Conservation (phyloP, 2,113 vertebrate species). For the Nansenia antarctica region DNA sequence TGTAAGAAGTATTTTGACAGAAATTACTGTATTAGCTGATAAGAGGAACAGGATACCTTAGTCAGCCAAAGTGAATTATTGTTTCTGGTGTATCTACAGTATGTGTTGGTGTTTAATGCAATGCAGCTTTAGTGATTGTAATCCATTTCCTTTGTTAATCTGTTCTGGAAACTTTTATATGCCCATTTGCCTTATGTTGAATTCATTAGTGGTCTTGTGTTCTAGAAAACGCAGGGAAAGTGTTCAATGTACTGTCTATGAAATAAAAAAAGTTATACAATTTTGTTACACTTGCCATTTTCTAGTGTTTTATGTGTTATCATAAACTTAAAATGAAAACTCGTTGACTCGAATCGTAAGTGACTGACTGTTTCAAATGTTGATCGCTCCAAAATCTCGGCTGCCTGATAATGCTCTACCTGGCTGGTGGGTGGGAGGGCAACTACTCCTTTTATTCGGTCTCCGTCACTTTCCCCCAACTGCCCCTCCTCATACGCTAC, state of each 20-base stretch:
- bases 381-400: background rate
- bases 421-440: background rate
- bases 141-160: conserved; percentile 30
- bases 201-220: conserved; percentile 59
- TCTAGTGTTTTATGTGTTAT: background rate
- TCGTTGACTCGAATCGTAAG: background rate
- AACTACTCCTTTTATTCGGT: background rate
- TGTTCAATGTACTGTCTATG: conserved; percentile 51
- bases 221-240: conserved; percentile 54
- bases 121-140: conserved; percentile 61
- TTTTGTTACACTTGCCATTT: conserved; percentile 54
- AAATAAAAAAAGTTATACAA: conserved; percentile 63
- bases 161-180: conserved; percentile 41
- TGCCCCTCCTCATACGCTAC: conserved; percentile 51
- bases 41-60: background rate
- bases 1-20: conserved; percentile 16
- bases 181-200: conserved; percentile 64
- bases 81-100: conserved; percentile 34
- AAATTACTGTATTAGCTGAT: background rate
- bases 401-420: background rate
- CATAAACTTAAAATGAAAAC: background rate
- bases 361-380: background rate
- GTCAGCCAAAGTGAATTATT: conserved; percentile 45
- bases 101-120: conserved; percentile 41
- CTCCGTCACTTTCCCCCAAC: conserved; percentile 35